Percentiles rank a stretch among this genome's conserved stretches.
Conservation (phyloP, 2,888 invertebrate species). For the Drosophila siamana region DNA sequence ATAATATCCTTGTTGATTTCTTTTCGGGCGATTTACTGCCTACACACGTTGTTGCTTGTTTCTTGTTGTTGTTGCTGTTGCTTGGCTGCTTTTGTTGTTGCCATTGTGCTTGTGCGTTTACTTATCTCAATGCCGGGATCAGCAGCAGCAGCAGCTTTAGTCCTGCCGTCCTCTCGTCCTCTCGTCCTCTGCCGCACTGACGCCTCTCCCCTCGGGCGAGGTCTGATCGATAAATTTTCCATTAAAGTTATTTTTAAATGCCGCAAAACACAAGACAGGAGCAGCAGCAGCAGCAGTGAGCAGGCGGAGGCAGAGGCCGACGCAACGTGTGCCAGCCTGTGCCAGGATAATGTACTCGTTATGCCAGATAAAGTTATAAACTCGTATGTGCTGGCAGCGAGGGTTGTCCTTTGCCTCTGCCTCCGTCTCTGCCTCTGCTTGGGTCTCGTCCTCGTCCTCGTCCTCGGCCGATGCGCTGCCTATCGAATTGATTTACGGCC, state of each 20-base stretch:
- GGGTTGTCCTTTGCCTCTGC: constrained; percentile 39
- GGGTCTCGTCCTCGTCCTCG: not conserved
- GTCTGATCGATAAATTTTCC: constrained; percentile 84
- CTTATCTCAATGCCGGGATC: constrained; percentile 67
- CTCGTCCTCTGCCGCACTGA: not conserved
- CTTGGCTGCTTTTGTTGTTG: constrained; percentile 35
- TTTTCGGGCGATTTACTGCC: constrained; percentile 77
- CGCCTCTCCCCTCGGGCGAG: constrained; percentile 24
- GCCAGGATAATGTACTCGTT: constrained; percentile 83
- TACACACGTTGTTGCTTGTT: constrained; percentile 53
- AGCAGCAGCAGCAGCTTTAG: constrained; percentile 31
- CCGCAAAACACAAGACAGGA: constrained; percentile 68
- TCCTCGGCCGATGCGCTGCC: constrained; percentile 25
- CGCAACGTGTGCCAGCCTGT: constrained; percentile 69
- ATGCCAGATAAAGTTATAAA: constrained; percentile 84
- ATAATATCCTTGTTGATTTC: constrained; percentile 80
- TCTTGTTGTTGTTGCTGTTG: constrained; percentile 25
- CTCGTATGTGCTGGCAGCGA: constrained; percentile 68
- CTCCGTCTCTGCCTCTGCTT: constrained; percentile 30
- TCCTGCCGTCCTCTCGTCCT: constrained; percentile 4
- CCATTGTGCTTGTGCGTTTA: constrained; percentile 68
- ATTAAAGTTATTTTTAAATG: constrained; percentile 84
- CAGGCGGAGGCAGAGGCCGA: too few relatives aligned
- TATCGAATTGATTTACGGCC: constrained; percentile 77
- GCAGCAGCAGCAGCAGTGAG: constrained; percentile 1